Evolutionary conservation across 1,140 invertebrate genomes (phyloP), one percentile per base, ranked within the genome.

Genomic region (Scaptomyza hsui): DNA sequence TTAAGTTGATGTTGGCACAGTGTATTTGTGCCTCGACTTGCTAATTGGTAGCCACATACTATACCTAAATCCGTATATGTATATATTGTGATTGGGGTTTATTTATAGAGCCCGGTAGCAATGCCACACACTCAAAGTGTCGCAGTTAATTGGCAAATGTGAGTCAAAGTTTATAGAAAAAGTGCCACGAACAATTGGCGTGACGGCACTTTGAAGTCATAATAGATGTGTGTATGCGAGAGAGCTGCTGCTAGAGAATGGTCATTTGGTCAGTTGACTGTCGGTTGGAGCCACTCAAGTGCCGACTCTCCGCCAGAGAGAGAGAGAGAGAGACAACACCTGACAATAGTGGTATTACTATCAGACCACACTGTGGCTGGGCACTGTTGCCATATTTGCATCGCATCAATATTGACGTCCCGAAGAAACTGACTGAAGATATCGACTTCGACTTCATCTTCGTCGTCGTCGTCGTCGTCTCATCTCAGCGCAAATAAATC

Each of bases 111-210:
- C 82, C 71, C 81, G 60, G 74, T 85, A 86, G 81, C 81, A 69
- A 45, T 69, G 68, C 62, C 73, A 76, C 64, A 82, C 78, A 88
- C 78, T 88, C 82, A 81, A 88, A 86, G 82, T 88, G 82, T 88
- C 78, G 82, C 82, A 88, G 82, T 88, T 88, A 88, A 88, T 88
- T 88, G 82, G 82, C 82, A 88, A 88, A 88, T 88, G 83, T 88
- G 82, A 88, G 82, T 88, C 82, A 82, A 88, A 82, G 82, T 78
- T 88, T 88, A 78, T 78, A 86, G 82, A 85, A 85, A 85, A 85
- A 68, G 56, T 81, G 78, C 74, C 81, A 81, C 62, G 88, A 72
- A 88, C 82, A 86, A 88, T 88, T 88, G 82, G 83, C 74, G 82
- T 85, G 74, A 76, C 75, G 78, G 82, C 78, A 72, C 82, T 86